Evolutionary conservation across 2,888 invertebrate species (phyloP).

Genomic region (Aromia moschata): DNA sequence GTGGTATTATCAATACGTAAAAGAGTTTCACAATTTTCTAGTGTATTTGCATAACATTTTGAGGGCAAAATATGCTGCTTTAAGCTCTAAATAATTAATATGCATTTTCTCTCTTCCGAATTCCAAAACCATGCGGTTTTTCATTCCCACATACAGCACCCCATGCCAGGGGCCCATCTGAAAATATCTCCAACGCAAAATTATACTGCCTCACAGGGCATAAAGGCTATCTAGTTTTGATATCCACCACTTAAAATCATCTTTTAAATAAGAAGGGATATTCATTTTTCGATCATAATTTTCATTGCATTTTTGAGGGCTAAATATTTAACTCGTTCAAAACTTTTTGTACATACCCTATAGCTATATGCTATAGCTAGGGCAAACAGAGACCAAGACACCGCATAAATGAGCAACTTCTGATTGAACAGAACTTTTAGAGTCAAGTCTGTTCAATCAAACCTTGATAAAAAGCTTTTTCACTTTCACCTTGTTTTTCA

Average conservation of each 20-base stretch:
- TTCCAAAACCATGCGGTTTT: not conserved
- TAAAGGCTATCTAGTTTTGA: not conserved
- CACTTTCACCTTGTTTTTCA: not conserved
- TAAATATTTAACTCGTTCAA: conserved; percentile 3
- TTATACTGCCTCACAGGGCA: not conserved
- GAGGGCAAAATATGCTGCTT: not conserved
- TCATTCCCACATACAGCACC: not conserved
- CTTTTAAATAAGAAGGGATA: not conserved
- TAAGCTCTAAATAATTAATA: not conserved
- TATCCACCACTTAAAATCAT: not conserved
- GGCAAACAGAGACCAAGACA: not conserved
- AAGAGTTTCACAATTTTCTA: not conserved
- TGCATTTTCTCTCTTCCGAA: not conserved
- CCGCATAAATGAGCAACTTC: not conserved
- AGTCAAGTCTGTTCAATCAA: no score
- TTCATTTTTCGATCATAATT: not conserved
- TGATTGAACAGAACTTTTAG: not conserved
- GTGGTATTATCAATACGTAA: not conserved
- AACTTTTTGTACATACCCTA: not conserved
- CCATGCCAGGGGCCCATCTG: not conserved
- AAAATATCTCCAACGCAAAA: not conserved
- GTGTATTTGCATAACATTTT: not conserved
- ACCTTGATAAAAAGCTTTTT: not conserved
- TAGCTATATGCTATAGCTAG: not conserved
- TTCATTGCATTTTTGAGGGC: not conserved